phyloP scores from a whole-genome alignment of 92 coral and sea anemone genomes.

The Anthopleura xanthogrammica region DNA sequence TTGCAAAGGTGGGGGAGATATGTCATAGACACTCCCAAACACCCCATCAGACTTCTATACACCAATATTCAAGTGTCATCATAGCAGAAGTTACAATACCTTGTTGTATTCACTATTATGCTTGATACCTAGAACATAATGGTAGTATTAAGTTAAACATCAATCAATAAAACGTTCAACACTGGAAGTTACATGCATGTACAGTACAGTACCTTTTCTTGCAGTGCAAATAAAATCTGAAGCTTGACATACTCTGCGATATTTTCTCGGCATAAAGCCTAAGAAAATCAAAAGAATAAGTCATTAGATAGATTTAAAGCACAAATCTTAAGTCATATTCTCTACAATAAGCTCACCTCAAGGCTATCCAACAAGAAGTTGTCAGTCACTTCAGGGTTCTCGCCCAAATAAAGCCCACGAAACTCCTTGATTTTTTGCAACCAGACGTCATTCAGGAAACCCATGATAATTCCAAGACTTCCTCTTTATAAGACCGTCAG shows the following conservation, averaged over 20 bases:
- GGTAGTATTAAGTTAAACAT: neutral
- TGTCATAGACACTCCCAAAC: too few species aligned
- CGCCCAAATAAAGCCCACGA: constrained; percentile 41
- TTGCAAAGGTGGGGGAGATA: too few species aligned
- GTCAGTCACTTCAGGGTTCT: constrained; percentile 50
- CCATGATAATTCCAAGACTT: constrained; percentile 6
- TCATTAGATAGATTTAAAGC: neutral
- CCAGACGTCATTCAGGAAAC: constrained; percentile 42
- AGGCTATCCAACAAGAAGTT: constrained; percentile 75
- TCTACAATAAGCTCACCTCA: constrained; percentile 53
- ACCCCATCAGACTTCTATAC: too few species aligned
- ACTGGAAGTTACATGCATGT: neutral
- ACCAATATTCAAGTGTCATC: neutral
- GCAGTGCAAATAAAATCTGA: constrained; percentile 73
- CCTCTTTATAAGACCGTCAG: neutral
- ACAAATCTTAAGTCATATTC: neutral
- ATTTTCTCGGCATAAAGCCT: constrained; percentile 82
- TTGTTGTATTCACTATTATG: constrained; percentile 48
- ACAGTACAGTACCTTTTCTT: constrained; percentile 70
- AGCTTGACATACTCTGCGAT: constrained; percentile 78
- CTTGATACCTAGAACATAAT: constrained; percentile 41
- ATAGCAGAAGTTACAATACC: constrained; percentile 9
- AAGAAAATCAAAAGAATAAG: neutral
- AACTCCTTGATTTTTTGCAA: constrained; percentile 40
- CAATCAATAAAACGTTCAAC: neutral